phyloP scores from a whole-genome alignment of 2,888 invertebrate species.

The Apamea epomidion region DNA sequence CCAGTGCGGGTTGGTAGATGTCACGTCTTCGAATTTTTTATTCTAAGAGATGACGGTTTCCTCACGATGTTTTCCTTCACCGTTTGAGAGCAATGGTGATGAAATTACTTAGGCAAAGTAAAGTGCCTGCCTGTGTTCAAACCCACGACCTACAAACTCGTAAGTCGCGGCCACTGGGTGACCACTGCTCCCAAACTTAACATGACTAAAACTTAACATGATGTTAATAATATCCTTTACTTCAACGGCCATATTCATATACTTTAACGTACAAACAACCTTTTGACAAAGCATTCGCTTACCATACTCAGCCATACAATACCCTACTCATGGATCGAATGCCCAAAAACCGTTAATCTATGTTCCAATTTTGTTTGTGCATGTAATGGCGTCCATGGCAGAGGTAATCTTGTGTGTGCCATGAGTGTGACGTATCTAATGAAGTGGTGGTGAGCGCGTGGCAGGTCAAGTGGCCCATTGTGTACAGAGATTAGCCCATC shows the following conservation, averaged over 20 bases:
- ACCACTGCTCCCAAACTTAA: too few species aligned
- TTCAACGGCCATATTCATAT: neutral
- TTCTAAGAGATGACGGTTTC: too few species aligned
- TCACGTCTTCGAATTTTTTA: too few species aligned
- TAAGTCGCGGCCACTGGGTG: too few species aligned
- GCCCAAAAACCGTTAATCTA: neutral
- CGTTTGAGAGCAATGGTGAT: too few species aligned
- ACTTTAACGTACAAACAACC: neutral
- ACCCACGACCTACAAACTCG: too few species aligned
- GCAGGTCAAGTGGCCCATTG: conserved; percentile 12
- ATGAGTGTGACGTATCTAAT: conserved; percentile 4
- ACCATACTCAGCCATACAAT: neutral
- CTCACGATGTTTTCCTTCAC: too few species aligned
- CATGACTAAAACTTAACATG: too few species aligned
- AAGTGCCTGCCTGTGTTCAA: too few species aligned
- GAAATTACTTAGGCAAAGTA: too few species aligned
- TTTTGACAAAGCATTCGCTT: neutral
- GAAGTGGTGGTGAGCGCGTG: conserved; percentile 26
- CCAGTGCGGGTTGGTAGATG: too few species aligned
- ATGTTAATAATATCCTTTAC: neutral
- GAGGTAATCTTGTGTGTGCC: conserved; percentile 1
- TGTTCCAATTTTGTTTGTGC: conserved; percentile 2
- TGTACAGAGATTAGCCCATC: conserved; percentile 12
- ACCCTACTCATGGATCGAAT: neutral
- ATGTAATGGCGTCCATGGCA: neutral